phyloP scores from a whole-genome alignment of 2,888 invertebrate species.

The Caenorhabditis sp. region DNA sequence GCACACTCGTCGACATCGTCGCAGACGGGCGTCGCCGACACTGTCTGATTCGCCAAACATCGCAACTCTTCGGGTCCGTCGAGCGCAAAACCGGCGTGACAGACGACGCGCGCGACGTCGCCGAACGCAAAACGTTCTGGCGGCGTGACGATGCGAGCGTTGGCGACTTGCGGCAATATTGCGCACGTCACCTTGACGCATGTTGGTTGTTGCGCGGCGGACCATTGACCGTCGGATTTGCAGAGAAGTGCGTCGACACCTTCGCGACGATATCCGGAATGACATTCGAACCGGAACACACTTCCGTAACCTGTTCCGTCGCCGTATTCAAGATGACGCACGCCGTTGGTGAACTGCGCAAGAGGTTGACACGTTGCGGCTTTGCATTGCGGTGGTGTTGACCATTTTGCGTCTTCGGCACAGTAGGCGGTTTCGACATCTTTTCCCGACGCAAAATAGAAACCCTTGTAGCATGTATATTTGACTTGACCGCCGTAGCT shows the following conservation, averaged over 20 bases:
- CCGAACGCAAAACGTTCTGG: constrained; percentile 59
- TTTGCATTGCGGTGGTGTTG: constrained; percentile 64
- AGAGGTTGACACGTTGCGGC: constrained; percentile 69
- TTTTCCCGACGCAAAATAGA: constrained; percentile 83
- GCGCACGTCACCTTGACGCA: constrained; percentile 74
- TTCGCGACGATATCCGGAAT: constrained; percentile 63
- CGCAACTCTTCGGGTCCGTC: constrained; percentile 62
- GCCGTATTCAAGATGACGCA: constrained; percentile 64
- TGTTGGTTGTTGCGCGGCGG: constrained; percentile 83
- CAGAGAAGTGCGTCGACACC: constrained; percentile 83
- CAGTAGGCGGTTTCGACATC: constrained; percentile 68
- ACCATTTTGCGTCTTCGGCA: constrained; percentile 68
- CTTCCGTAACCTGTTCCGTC: constrained; percentile 71
- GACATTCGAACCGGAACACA: constrained; percentile 67
- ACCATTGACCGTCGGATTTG: constrained; percentile 89
- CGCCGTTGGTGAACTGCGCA: constrained; percentile 64
- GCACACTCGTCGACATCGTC: constrained; percentile 69
- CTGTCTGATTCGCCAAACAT: constrained; percentile 69
- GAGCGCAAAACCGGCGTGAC: constrained; percentile 60
- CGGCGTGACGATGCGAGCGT: constrained; percentile 54
- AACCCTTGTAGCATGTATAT: constrained; percentile 91
- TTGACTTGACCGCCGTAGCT: constrained; percentile 82
- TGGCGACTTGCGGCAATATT: constrained; percentile 59
- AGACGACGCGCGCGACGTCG: constrained; percentile 64
- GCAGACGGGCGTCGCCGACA: constrained; percentile 63